phyloP scores from a whole-genome alignment of 2,113 vertebrate genomes.

The Rhabdornis inornatus region DNA sequence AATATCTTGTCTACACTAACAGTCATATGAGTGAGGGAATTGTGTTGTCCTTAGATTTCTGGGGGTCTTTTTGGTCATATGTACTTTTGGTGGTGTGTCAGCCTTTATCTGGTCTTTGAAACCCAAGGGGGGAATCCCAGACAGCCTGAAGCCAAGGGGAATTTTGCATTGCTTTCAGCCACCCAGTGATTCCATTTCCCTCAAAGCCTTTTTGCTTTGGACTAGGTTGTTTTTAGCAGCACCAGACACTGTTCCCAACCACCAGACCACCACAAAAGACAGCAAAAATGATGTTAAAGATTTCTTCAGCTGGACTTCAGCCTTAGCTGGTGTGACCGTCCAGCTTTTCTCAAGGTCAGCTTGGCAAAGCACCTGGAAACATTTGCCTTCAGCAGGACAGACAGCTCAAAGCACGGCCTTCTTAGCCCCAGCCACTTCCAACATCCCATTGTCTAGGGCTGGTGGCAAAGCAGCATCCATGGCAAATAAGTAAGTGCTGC shows the following conservation, averaged over 20 bases:
- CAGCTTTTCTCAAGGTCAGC: neutral
- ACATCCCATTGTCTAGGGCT: constrained; percentile 1
- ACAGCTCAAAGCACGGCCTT: neutral
- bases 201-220: neutral
- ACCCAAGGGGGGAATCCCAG: neutral
- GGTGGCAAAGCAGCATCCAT: constrained; percentile 8
- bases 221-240: neutral
- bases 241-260: neutral
- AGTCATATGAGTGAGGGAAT: neutral
- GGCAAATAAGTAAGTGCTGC: constrained; percentile 10
- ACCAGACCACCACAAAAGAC: neutral
- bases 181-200: neutral
- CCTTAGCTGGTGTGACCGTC: neutral
- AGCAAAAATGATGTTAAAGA: accelerated
- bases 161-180: neutral
- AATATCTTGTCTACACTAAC: neutral
- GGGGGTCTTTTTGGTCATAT: accelerated
- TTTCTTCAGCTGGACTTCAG: neutral
- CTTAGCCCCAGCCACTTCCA: neutral
- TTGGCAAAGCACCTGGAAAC: neutral
- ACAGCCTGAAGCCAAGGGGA: neutral
- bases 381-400: neutral
- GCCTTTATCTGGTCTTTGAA: neutral
- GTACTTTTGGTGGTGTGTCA: neutral
- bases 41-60: neutral